Base-by-base conservation (phyloP, 2,113 vertebrate species). In the Azemiops feae region DNA sequence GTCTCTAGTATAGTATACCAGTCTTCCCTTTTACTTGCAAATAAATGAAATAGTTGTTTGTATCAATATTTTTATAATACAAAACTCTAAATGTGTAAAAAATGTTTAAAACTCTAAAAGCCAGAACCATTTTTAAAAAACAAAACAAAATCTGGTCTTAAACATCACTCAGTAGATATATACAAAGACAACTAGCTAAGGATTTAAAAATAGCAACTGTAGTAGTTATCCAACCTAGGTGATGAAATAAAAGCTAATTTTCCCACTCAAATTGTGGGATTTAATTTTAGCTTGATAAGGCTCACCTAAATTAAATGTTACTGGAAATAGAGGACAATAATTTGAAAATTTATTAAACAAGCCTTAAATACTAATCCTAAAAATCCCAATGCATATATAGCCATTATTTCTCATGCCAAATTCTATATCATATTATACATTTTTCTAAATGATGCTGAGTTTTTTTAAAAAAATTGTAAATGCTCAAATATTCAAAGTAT, bases 21-120 rank as follows among this genome's bases (percentile, higher is more conserved):
- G 6, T 89, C 55, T 91, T 88, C 89, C 55, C n/a, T 23, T 91
- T 92, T 74, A 92, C 90, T 93, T 23, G 89, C 88, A 34, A 30
- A 85, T 58, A 94, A 88, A 93, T 85, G 34, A 55, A 92, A 95
- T 22, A 22, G 74, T 34, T 43, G 20, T 85, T 57, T 43, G 2
- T 34, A 50, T 93, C 93, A 74, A 88, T 69, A 91, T 69, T 92
- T 91, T 3, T 58, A 85, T 91, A 81, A 45, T 11, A 34, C 34
- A 27, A 85, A 95, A 91, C 64, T 60, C 50, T 58, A 60, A 6
- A 57, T 45, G 34, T 43, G 64, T 34, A 69, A 69, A 30, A 60
- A 69, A 14, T 64, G 60, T 69, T 69, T n/a, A 69, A 69, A 69
- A 69, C n/a, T 69, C 30, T 12, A 69, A 69, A 69, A 39, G 69